phyloP scores from a whole-genome alignment of 2,797 vertebrate species.

The Enoplosus armatus region DNA sequence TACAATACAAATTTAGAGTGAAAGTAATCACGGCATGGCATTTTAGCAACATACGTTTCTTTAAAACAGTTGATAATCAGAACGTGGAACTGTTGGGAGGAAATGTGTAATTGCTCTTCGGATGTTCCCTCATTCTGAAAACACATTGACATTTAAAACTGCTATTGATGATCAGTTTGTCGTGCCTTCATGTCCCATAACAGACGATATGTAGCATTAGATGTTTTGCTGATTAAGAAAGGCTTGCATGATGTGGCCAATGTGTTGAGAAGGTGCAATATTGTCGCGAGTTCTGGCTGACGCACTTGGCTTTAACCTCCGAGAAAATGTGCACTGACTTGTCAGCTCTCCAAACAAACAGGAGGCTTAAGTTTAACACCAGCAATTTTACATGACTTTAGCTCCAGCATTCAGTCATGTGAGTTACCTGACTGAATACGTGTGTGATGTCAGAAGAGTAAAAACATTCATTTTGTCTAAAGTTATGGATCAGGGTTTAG shows the following conservation, averaged over 20 bases:
- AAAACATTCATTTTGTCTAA: constrained; percentile 42
- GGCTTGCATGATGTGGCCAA: constrained; percentile 3
- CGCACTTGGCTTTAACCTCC: constrained; percentile 33
- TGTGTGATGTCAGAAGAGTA: constrained; percentile 39
- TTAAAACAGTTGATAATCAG: neutral
- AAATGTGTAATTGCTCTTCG: neutral
- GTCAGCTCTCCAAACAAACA: constrained; percentile 44
- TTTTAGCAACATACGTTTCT: neutral
- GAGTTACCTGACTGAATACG: constrained; percentile 15
- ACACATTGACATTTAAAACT: neutral
- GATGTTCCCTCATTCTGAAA: neutral
- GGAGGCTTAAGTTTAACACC: constrained; percentile 48
- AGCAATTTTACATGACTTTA: constrained; percentile 55
- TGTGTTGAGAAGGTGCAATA: constrained; percentile 11
- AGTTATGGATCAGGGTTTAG: constrained; percentile 25
- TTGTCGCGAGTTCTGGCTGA: constrained; percentile 27
- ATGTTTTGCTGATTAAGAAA: constrained; percentile 24
- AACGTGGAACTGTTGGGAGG: neutral
- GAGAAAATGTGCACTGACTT: constrained; percentile 36
- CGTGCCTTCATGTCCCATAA: neutral
- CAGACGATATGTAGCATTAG: neutral
- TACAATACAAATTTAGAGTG: neutral
- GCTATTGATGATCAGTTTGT: neutral
- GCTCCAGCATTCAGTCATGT: constrained; percentile 15
- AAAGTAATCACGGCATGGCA: neutral